These are phyloP conservation scores for Dendropsophus ebraccatus DNA, from an alignment of 2,113 vertebrate species.

Conservation along the genomic window DNA sequence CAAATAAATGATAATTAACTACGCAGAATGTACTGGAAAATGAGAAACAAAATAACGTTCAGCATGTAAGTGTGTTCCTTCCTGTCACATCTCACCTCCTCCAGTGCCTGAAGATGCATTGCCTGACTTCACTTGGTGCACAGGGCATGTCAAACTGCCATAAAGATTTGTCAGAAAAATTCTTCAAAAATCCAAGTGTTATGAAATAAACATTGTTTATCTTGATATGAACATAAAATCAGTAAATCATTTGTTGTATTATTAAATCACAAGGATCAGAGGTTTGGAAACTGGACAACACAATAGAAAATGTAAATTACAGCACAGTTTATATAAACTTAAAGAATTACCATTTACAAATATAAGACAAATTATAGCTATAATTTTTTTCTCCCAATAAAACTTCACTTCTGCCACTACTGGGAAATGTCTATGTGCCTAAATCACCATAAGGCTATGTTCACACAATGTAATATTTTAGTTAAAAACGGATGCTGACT, in stretches of 20 bases:
- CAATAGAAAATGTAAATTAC: no score
- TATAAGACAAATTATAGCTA: no score
- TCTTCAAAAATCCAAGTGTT: neutral
- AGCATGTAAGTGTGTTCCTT: constrained; percentile 35
- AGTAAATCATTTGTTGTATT: neutral
- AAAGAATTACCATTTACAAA: no score
- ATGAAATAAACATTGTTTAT: neutral
- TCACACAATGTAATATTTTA: no score
- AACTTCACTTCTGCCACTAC: no score
- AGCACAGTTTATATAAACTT: no score
- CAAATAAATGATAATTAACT: constrained; percentile 60
- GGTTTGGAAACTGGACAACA: no score
- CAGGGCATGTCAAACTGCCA: constrained; percentile 32
- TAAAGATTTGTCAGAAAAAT: constrained; percentile 31
- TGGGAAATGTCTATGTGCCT: no score
- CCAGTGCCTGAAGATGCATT: constrained; percentile 33
- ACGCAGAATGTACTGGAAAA: constrained; percentile 54
- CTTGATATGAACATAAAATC: neutral
- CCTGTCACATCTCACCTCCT: constrained; percentile 54
- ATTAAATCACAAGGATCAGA: neutral
- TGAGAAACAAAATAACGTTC: constrained; percentile 48
- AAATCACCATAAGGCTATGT: no score
- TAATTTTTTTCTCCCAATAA: no score
- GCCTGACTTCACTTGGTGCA: constrained; percentile 17
- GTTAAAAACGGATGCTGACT: no score